Evolutionary conservation across 2,113 vertebrate genomes (phyloP), one percentile per base, ranked within the genome.

Genomic region (Regulus satrapa): DNA sequence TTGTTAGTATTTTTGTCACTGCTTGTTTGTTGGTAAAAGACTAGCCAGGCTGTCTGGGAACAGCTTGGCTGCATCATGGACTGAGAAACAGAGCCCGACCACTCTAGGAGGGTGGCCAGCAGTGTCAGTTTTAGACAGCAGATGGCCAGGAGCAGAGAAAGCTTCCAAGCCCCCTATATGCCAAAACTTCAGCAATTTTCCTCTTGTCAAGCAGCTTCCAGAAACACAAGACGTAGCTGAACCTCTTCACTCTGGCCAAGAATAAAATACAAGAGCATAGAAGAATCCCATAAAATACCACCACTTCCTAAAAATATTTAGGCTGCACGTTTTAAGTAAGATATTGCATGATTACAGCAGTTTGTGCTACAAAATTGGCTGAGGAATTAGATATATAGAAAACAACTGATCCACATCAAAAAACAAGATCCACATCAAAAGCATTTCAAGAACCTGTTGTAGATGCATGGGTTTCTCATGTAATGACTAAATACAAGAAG

Each of bases 41-140:
- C 85, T 38, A 80, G 85, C 93, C 85, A 95, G 85, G 94, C 67
- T 96, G 95, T 73, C 93, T 95, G 78, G 79, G 93, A 97, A 96
- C 94, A 97, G 92, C 85, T 88, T 96, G 94, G 90, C 92, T 96
- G 79, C 72, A 96, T 97, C 94, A 92, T 6, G 75, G 85, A 29
- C 93, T 83, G 90, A 67, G 85, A 86, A 93, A 64, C 6, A 74
- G 67, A 82, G 75, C 83, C 93, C 1, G 0, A 3, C 67, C 71
- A 76, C 48, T 72, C 94, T 12, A 29, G 78, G 64, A 95, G 67
- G 36, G 85, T 59, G 92, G 93, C 75, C 92, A 5, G 3, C 45
- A 17, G 82, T 71, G 93, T 84, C 75, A 92, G 67, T 52, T 96
- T 96, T 86, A 88, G 78, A 73, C 78, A 96, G 89, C 94, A 96